Evolutionary conservation across 2,888 invertebrate species (phyloP).

Genomic region (Morpho deidamia): DNA sequence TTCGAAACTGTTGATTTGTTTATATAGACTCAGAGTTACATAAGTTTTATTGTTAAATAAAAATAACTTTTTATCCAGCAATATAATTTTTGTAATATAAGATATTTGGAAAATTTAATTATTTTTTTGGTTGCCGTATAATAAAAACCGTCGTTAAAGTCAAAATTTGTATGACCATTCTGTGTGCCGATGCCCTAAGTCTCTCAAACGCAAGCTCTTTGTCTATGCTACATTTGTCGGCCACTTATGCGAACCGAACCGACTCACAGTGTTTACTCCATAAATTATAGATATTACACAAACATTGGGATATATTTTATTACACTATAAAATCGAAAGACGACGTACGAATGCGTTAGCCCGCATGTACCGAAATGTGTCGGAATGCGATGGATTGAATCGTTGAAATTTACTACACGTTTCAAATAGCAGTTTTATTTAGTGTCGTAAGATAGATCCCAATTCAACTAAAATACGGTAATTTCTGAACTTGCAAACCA

Average conservation of each 20-base stretch:
- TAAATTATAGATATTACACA: slow-evolving; percentile 66
- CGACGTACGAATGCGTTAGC: slow-evolving; percentile 39
- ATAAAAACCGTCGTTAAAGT: too few species aligned
- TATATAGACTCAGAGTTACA: too few species aligned
- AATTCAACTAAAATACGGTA: neutral
- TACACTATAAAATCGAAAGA: slow-evolving; percentile 58
- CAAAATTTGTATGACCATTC: too few species aligned
- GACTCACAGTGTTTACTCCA: slow-evolving; percentile 51
- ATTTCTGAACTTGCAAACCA: neutral
- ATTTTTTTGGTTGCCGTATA: too few species aligned
- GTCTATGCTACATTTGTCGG: slow-evolving; percentile 15
- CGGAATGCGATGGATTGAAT: slow-evolving; percentile 24
- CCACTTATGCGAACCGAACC: slow-evolving; percentile 31
- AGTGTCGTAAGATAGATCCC: neutral
- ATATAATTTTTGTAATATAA: too few species aligned
- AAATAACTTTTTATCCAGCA: too few species aligned
- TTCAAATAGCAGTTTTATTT: neutral
- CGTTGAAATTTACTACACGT: slow-evolving; percentile 1
- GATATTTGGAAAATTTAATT: too few species aligned
- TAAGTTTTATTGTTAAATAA: too few species aligned
- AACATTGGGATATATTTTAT: slow-evolving; percentile 70
- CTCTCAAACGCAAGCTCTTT: neutral
- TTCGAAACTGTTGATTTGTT: too few species aligned
- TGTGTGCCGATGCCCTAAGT: neutral
- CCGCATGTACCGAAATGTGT: slow-evolving; percentile 32